These are phyloP conservation scores for Dryobotodes eremita DNA, from an alignment of 2,888 invertebrate genomes.

Conservation along the genomic window DNA sequence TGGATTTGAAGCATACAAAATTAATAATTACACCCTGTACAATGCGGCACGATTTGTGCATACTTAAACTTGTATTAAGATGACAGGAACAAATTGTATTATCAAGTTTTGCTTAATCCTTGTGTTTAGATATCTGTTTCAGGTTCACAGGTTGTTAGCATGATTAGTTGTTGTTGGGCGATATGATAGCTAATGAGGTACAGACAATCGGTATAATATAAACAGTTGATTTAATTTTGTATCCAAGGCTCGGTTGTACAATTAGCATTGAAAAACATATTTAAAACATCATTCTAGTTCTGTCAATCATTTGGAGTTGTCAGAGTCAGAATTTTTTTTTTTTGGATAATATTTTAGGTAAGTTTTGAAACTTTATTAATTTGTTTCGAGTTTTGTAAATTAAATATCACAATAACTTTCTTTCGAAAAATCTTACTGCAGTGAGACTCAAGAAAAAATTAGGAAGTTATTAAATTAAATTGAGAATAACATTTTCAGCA, in stretches of 20 bases:
- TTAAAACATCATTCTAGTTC: not conserved
- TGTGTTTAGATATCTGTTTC: conserved; percentile 62
- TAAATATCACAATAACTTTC: not conserved
- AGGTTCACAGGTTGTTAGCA: conserved; percentile 40
- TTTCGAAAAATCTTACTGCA: too few species aligned
- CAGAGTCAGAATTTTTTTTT: too few species aligned
- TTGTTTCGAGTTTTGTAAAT: not conserved
- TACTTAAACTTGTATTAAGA: conserved; percentile 63
- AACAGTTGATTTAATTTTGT: conserved; percentile 4
- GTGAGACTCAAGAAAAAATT: not conserved
- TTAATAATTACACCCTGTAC: conserved; percentile 84
- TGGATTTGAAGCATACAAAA: conserved; percentile 87
- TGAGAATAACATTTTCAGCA: not conserved
- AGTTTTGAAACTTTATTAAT: not conserved
- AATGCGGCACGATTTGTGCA: conserved; percentile 75
- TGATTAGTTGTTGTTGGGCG: conserved; percentile 30
- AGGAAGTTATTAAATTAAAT: not conserved
- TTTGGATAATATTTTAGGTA: not conserved
- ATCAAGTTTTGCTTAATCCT: conserved; percentile 44
- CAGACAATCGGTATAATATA: not conserved
- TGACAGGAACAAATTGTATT: conserved; percentile 62
- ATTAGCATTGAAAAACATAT: not conserved
- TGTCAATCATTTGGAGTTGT: not conserved
- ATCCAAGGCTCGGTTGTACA: not conserved
- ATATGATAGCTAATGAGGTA: conserved; percentile 17